Percentiles rank a stretch among this genome's conserved stretches.
Conservation (phyloP, 2,888 invertebrate genomes). For the Trissoscelio sp. region DNA sequence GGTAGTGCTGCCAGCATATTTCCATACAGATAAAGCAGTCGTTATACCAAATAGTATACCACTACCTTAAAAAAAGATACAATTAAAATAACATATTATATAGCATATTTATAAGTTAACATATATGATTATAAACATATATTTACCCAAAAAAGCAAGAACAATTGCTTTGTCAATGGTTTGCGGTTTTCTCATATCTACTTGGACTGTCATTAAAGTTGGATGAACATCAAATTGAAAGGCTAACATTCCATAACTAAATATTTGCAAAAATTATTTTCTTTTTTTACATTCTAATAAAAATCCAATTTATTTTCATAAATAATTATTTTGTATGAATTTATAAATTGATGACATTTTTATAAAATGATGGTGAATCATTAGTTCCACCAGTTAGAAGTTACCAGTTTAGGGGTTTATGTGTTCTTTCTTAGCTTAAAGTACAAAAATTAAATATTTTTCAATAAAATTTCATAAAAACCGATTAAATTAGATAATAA, state of each 20-base stretch:
- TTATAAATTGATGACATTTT: too few species aligned
- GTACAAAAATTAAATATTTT: too few species aligned
- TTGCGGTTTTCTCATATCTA: conserved; percentile 93
- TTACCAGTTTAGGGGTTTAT: too few species aligned
- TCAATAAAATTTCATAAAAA: too few species aligned
- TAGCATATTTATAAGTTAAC: neutral
- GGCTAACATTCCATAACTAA: conserved; percentile 83
- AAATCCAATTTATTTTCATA: too few species aligned
- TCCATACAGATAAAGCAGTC: conserved; percentile 86
- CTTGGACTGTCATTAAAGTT: conserved; percentile 93
- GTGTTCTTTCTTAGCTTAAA: too few species aligned
- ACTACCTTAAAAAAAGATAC: neutral
- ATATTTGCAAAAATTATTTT: neutral
- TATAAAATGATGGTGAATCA: too few species aligned
- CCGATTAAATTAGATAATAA: too few species aligned
- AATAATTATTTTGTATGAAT: too few species aligned
- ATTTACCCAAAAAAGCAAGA: conserved; percentile 87
- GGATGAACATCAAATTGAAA: conserved; percentile 92
- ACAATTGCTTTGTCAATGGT: conserved; percentile 90
- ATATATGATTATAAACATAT: too few species aligned
- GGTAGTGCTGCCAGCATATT: conserved; percentile 87
- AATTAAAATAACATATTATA: neutral
- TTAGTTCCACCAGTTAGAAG: too few species aligned
- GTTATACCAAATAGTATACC: conserved; percentile 88
- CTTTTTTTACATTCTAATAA: neutral